Evolutionary conservation across 1,140 invertebrate species (phyloP), one percentile per base, ranked within the genome.

Genomic region (Sycophila sp.): DNA sequence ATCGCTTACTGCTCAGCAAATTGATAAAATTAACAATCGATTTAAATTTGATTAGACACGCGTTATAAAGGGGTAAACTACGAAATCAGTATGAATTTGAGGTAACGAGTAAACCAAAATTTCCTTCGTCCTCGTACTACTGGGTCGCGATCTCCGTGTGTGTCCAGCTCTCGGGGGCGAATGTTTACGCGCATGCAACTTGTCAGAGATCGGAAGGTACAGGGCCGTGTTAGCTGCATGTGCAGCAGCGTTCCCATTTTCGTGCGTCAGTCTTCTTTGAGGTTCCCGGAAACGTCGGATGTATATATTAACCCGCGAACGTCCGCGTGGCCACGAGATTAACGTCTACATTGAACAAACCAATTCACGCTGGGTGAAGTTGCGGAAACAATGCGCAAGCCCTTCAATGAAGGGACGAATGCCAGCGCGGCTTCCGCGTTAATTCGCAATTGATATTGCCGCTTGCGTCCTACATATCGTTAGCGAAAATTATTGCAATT

Each of bases 331-430:
- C 8, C 36, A 15, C 47, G 26, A 13, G 49, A 38, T 26, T 30
- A 38, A 51, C 28, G 24, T 28, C 34, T 64, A 15, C 30, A 64
- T 51, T 30, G 19, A 38, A n/a, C n/a, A 28, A 38, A 49, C 4
- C 0, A 36, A 17, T 53, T 53, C 6, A 22, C 19, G 42, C 42
- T 45, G 3, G 26, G 47, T 34, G 17, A 32, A 34, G n/a, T 42
- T 42, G 11, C 28, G 22, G 13, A 40, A 38, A 40, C 19, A 5
- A 47, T 17, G 15, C 13, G n/a, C 22, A 10, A 62, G 42, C 45
- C n/a, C 2, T 17, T 70, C 66, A 62, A 58, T 58, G 40, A 64
- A 64, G 42, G 66, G 66, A 69, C 70, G 67, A 64, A 63, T 63
- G 30, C 11, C 4, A 2, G 4, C 38, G 36, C 19, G 42, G 38